Conservation (phyloP, 2,797 vertebrate genomes). For the Falco peregrinus region DNA sequence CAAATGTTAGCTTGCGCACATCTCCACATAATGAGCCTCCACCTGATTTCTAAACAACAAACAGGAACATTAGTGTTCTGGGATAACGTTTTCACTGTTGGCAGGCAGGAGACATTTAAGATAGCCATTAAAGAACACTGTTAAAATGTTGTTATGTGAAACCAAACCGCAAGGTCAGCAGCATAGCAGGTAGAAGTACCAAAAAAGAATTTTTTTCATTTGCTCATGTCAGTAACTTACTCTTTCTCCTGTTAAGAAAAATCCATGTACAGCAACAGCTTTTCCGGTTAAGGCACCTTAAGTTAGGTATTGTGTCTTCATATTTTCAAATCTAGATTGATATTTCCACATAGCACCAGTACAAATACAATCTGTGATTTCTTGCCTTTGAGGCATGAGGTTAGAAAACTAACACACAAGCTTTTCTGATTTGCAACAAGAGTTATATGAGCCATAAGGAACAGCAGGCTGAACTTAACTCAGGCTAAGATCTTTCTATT, state of each 20-base stretch:
- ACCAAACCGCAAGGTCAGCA: neutral
- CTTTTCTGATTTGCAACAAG: neutral
- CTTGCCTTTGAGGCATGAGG: neutral
- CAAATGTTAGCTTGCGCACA: slow-evolving; percentile 90
- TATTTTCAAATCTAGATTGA: neutral
- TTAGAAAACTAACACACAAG: neutral
- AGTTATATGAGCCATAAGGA: neutral
- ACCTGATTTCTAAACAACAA: slow-evolving; percentile 87
- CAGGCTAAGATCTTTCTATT: neutral
- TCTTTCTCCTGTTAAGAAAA: neutral
- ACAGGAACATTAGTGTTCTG: slow-evolving; percentile 69
- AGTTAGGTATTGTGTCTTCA: neutral
- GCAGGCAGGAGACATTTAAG: neutral
- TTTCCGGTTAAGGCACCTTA: neutral
- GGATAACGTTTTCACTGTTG: neutral
- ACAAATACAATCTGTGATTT: neutral
- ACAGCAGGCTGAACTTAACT: neutral
- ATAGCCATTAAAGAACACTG: neutral
- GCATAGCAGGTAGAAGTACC: neutral
- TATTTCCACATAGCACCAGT: neutral
- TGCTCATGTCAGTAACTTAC: neutral
- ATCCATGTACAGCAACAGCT: neutral
- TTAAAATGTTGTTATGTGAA: neutral
- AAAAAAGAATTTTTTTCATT: neutral
- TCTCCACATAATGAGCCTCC: slow-evolving; percentile 80